Evolutionary conservation across 2,113 vertebrate genomes (phyloP).

Genomic region (Herpetotheres cachinnans): DNA sequence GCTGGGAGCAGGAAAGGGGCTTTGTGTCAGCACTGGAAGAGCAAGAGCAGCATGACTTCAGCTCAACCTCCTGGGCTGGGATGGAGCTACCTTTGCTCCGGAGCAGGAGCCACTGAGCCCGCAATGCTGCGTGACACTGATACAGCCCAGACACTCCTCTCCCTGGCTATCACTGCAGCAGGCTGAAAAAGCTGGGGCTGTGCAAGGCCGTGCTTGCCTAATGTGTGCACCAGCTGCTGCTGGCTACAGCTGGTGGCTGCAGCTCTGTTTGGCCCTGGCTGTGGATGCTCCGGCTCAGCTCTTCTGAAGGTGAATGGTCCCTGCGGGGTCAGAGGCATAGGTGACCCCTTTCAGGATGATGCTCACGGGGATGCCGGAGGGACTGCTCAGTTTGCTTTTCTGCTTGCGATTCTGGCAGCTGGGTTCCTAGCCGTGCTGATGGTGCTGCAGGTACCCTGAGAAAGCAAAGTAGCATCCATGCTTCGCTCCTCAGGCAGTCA

Average conservation of each 20-base stretch:
- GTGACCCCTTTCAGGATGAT: neutral
- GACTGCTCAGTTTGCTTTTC: neutral
- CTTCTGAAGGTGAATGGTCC: neutral
- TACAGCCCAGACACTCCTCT: neutral
- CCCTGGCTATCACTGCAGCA: fast-evolving
- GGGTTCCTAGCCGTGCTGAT: fast-evolving
- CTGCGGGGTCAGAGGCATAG: fast-evolving
- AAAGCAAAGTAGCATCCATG: fast-evolving
- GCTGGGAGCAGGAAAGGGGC: neutral
- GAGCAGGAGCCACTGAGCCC: neutral
- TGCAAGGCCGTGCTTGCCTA: neutral
- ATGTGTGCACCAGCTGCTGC: neutral
- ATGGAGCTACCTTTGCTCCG: neutral
- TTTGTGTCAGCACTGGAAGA: neutral
- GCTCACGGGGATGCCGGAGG: fast-evolving
- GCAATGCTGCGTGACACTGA: neutral
- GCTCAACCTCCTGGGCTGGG: neutral
- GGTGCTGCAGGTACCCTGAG: neutral
- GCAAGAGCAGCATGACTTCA: neutral
- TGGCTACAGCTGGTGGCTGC: fast-evolving
- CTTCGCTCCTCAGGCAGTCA: neutral
- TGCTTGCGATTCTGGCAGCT: neutral
- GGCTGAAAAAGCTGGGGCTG: neutral
- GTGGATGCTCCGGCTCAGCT: neutral
- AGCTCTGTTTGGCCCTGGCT: neutral